These are phyloP conservation scores for Myotis vivesi DNA, from an alignment of 2,797 vertebrate genomes.

Conservation along the genomic window DNA sequence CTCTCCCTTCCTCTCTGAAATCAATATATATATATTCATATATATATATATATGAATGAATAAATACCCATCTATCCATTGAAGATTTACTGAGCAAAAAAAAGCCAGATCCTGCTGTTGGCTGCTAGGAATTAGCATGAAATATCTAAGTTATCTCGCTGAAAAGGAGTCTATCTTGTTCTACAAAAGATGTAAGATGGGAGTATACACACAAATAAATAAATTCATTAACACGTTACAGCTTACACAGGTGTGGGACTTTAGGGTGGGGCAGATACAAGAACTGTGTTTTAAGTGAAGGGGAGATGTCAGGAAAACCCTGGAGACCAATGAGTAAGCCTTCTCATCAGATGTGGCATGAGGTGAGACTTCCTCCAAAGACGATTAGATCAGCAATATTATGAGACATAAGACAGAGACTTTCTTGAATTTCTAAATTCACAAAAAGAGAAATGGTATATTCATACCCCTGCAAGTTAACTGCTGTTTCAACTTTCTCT, in stretches of 20 bases:
- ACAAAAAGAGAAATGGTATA: not conserved
- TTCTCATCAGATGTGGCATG: not conserved
- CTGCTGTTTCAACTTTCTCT: not conserved
- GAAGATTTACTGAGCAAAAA: not conserved
- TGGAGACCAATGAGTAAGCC: not conserved
- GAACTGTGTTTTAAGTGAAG: not conserved
- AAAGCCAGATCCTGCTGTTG: not conserved
- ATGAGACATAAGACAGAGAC: not conserved
- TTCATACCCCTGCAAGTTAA: not conserved
- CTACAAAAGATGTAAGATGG: not conserved
- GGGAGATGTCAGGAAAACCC: not conserved
- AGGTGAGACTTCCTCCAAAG: not conserved
- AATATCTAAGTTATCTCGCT: not conserved
- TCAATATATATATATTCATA: no score
- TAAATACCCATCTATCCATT: not conserved
- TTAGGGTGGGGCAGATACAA: not conserved
- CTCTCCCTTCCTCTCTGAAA: no score
- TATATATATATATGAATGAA: no score
- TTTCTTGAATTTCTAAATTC: not conserved
- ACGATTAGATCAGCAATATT: not conserved
- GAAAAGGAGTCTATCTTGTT: not conserved
- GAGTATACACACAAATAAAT: not conserved
- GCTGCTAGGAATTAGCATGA: not conserved
- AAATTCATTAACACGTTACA: not conserved
- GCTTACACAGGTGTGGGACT: not conserved